These are phyloP conservation scores for Chorisops tibialis DNA, from an alignment of 2,888 invertebrate genomes.

Conservation along the genomic window DNA sequence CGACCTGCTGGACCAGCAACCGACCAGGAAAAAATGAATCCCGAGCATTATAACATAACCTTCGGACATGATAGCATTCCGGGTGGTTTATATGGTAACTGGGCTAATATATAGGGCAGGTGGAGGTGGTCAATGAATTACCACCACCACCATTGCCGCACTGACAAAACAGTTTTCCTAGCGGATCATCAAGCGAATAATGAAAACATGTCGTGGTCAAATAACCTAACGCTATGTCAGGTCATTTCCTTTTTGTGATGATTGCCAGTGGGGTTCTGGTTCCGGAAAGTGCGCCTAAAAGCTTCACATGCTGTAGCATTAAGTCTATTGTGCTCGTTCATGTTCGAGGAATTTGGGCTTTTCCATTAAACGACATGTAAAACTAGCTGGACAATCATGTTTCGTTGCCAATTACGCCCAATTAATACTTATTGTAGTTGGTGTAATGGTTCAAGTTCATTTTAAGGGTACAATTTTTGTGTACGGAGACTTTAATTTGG, in stretches of 20 bases:
- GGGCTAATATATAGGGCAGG: background rate
- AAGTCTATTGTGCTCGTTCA: no score
- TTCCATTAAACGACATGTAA: no score
- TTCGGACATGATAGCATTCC: background rate
- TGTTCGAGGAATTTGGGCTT: no score
- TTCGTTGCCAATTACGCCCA: no score
- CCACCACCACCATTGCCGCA: background rate
- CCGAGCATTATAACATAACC: slow-evolving; percentile 14
- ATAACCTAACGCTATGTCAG: slow-evolving; percentile 3
- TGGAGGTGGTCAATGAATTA: background rate
- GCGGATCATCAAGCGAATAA: slow-evolving; percentile 5
- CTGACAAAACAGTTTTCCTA: background rate
- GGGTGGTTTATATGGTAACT: background rate
- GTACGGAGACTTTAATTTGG: no score
- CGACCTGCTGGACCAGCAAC: slow-evolving; percentile 19
- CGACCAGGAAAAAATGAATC: background rate
- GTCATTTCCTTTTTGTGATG: slow-evolving; percentile 1
- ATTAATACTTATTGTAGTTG: no score
- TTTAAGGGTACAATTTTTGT: no score
- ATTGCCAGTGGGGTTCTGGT: no score
- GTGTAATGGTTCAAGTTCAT: no score
- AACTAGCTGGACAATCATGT: no score
- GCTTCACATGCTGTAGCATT: no score
- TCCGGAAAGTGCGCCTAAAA: no score
- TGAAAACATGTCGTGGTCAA: slow-evolving; percentile 23